Percentiles rank a stretch among this genome's conserved stretches.
Conservation (phyloP, 2,797 vertebrate species). For the Sandelia bainsii region DNA sequence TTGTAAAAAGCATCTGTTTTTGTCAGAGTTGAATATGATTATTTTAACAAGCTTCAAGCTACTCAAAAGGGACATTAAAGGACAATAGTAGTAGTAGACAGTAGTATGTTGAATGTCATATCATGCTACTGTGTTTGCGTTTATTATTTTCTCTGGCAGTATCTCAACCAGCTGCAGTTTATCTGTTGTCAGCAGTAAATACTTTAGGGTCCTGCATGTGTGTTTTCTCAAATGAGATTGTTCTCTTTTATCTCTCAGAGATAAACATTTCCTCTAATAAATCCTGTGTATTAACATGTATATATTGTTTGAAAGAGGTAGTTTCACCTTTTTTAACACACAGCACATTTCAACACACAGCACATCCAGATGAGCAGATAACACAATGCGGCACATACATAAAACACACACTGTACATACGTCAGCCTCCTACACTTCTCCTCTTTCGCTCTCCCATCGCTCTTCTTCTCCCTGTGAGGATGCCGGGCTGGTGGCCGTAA, state of each 20-base stretch:
- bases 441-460: constrained; percentile 45
- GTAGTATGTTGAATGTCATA: too few species aligned
- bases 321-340: not conserved
- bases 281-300: constrained; percentile 11
- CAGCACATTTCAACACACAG: not conserved
- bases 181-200: constrained; percentile 21
- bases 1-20: too few species aligned
- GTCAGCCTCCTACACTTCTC: constrained; percentile 48
- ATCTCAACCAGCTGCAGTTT: constrained; percentile 20
- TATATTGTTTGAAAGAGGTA: constrained; percentile 20
- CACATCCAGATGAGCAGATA: constrained; percentile 33
- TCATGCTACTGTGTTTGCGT: too few species aligned
- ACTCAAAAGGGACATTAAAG: not conserved
- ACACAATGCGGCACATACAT: constrained; percentile 29
- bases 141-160: constrained; percentile 3
- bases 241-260: constrained; percentile 14
- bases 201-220: not conserved
- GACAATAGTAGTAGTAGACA: too few species aligned
- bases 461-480: constrained; percentile 31
- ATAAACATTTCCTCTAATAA: constrained; percentile 20
- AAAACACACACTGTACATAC: constrained; percentile 41
- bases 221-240: constrained; percentile 20
- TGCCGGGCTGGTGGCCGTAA: constrained; percentile 20
- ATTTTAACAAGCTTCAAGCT: not conserved
- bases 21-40: not conserved